Base-by-base conservation (phyloP, 2,113 vertebrate species). In the Pitta sordida region DNA sequence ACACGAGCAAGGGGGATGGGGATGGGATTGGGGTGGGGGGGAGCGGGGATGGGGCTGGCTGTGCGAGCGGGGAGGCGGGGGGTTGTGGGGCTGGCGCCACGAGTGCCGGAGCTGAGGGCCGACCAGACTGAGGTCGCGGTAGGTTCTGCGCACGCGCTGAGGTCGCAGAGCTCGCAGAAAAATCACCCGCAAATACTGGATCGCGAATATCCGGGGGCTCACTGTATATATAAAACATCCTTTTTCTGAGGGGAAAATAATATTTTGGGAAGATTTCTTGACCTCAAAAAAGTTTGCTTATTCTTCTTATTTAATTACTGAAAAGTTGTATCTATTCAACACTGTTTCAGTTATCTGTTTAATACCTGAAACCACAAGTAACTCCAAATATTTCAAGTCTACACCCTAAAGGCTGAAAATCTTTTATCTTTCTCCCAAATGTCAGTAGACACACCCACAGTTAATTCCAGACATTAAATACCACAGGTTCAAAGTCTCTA, bases 401-500 rank as follows among this genome's bases (percentile, higher is more conserved):
- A 55, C 8, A 60, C 34, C 15, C 41, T 84, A 64, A 87, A 94
- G 58, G 39, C 52, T 90, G 41, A 69, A 90, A 91, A 87, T 76
- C 22, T 58, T 91, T 82, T 76, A 13, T 85, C 39, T 60, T 87
- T 82, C 44, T 94, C 94, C 74, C 81, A 92, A 88, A 67, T 84
- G 51, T n/a, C 32, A 69, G 58, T 78, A 92, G 65, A 73, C 68
- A 89, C n/a, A 82, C 43, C 48, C 27, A 79, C 39, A 84, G 26
- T 84, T 88, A 74, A 75, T 91, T 94, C 53, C 51, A 95, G 46
- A 51, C 68, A 65, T 76, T 76, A 79, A 93, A 82, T 65, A 79
- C 58, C 58, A 85, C n/a, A 80, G 24, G 44, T 71, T 53, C 56
- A 89, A 89, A 89, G 77, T 67, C 60, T 62, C 30, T 74, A 67